Evolutionary conservation across 2,113 vertebrate genomes (phyloP).

Genomic region (Cochlearius cochlearius): DNA sequence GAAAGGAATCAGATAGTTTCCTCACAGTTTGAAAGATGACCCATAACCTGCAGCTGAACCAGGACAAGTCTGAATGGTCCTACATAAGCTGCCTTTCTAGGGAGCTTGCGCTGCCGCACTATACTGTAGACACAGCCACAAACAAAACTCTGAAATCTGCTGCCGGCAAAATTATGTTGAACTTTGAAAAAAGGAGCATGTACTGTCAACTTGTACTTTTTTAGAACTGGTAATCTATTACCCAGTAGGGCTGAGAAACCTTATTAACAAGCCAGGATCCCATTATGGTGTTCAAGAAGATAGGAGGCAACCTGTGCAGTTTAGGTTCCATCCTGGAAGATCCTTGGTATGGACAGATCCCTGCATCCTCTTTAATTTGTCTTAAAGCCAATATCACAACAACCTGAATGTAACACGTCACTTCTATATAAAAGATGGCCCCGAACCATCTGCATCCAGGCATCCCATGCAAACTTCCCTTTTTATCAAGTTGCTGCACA

Average conservation of each 20-base stretch:
- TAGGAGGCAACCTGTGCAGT: neutral
- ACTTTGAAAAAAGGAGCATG: neutral
- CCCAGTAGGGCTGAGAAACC: neutral
- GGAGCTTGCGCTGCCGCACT: neutral
- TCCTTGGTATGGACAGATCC: neutral
- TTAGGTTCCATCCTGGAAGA: neutral
- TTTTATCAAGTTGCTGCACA: neutral
- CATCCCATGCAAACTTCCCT: neutral
- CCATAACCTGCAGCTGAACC: neutral
- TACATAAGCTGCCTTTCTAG: neutral
- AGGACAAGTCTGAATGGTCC: neutral
- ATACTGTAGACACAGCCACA: neutral
- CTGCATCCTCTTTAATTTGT: neutral
- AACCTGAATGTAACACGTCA: neutral
- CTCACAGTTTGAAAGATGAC: neutral
- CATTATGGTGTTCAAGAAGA: neutral
- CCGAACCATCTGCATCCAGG: neutral
- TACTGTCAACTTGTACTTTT: neutral
- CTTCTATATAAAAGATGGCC: neutral
- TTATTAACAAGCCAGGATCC: neutral
- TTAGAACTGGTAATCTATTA: neutral
- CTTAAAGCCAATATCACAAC: neutral
- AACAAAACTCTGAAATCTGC: neutral
- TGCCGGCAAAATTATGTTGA: neutral
- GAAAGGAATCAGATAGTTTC: neutral